phyloP scores from a whole-genome alignment of 2,113 vertebrate genomes.

The Brachionichthys hirsutus region DNA sequence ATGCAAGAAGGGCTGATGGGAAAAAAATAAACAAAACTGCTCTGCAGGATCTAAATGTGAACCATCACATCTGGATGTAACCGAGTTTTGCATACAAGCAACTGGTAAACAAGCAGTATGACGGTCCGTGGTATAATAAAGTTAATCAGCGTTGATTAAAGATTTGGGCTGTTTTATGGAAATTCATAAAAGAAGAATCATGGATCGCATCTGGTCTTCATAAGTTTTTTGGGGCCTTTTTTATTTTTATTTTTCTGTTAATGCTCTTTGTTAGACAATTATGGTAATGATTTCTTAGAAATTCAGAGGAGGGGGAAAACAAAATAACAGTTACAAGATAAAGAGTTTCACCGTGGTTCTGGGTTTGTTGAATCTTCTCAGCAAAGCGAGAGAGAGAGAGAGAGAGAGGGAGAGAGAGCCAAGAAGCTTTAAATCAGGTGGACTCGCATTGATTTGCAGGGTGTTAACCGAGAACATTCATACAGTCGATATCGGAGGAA shows the following conservation, averaged over 20 bases:
- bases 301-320: slow-evolving; percentile 39
- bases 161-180: slow-evolving; percentile 40
- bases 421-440: slow-evolving; percentile 32
- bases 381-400: slow-evolving; percentile 18
- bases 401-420: slow-evolving; percentile 20
- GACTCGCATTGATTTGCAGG: slow-evolving; percentile 9
- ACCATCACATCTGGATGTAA: slow-evolving; percentile 20
- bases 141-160: slow-evolving; percentile 21
- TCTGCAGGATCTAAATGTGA: slow-evolving; percentile 38
- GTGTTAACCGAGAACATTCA: slow-evolving; percentile 6
- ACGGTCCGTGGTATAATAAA: slow-evolving; percentile 34
- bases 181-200: slow-evolving; percentile 48
- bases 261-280: slow-evolving; percentile 60
- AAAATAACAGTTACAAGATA: slow-evolving; percentile 55
- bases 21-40: slow-evolving; percentile 44
- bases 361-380: slow-evolving; percentile 33
- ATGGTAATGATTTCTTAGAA: slow-evolving; percentile 70
- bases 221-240: slow-evolving; percentile 59
- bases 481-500: slow-evolving; percentile 5
- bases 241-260: too few species aligned
- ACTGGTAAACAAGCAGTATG: slow-evolving; percentile 15
- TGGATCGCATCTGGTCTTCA: slow-evolving; percentile 67
- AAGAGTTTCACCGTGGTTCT: slow-evolving; percentile 42
- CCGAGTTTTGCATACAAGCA: slow-evolving; percentile 17
- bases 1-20: slow-evolving; percentile 32